phyloP scores from a whole-genome alignment of 2,797 vertebrate species.

The Hypotaenidia philippensis region DNA sequence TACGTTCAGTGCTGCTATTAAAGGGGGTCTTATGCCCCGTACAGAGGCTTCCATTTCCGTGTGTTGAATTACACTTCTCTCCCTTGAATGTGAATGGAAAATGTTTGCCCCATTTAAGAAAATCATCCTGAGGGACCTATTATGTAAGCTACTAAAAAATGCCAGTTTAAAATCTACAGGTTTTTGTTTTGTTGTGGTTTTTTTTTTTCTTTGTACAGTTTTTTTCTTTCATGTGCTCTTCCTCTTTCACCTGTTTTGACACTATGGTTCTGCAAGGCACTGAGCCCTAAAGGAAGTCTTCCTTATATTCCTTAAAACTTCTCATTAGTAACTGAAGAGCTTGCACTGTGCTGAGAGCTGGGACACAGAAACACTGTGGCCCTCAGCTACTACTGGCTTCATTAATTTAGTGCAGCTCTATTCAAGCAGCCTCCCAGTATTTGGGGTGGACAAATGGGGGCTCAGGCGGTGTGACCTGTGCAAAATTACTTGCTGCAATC shows the following conservation, averaged over 20 bases:
- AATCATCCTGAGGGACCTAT: neutral
- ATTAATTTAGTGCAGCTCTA: neutral
- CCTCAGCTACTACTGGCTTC: neutral
- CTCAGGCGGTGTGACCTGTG: neutral
- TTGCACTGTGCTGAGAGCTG: neutral
- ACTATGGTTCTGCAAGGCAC: neutral
- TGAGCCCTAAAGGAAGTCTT: neutral
- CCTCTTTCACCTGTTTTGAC: neutral
- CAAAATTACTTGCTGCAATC: neutral
- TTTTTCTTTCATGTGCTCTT: neutral
- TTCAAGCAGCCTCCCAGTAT: neutral
- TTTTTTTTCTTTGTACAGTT: neutral
- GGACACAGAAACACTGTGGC: neutral
- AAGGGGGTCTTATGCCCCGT: neutral
- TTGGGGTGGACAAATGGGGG: neutral
- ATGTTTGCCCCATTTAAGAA: neutral
- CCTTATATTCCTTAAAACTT: neutral
- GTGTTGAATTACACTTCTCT: neutral
- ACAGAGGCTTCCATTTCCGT: neutral
- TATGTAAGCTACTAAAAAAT: neutral
- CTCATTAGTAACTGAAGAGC: neutral
- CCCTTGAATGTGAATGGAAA: neutral
- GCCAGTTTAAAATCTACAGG: neutral
- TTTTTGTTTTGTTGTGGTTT: too few relatives aligned
- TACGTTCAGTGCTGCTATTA: neutral